These are phyloP conservation scores for Melanostoma mellinum DNA, from an alignment of 2,888 invertebrate genomes.

Conservation along the genomic window DNA sequence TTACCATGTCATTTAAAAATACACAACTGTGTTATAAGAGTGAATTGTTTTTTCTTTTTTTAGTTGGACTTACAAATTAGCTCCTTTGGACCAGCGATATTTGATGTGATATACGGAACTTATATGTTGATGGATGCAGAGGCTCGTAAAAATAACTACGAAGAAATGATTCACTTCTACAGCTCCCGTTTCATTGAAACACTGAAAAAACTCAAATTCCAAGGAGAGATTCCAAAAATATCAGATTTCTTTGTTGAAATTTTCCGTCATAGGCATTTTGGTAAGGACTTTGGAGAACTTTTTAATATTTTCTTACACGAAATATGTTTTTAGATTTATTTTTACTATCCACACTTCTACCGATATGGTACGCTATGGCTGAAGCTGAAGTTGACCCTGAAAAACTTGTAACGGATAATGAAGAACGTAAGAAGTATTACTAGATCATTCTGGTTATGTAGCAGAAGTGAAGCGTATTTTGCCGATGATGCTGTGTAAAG, in stretches of 20 bases:
- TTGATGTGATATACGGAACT: slow-evolving; percentile 75
- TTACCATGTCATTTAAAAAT: no score
- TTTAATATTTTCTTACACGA: background rate
- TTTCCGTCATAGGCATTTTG: slow-evolving; percentile 69
- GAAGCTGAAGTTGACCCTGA: background rate
- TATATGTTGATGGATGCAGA: slow-evolving; percentile 74
- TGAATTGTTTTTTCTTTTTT: background rate
- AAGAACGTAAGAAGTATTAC: background rate
- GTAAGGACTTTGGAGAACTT: slow-evolving; percentile 54
- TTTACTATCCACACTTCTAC: slow-evolving; percentile 73
- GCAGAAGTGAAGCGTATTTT: slow-evolving; percentile 19
- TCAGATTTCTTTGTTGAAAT: slow-evolving; percentile 72
- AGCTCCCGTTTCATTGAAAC: slow-evolving; percentile 73
- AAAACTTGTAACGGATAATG: slow-evolving; percentile 10
- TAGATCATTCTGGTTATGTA: slow-evolving; percentile 5
- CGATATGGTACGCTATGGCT: slow-evolving; percentile 67
- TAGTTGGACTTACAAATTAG: slow-evolving; percentile 76
- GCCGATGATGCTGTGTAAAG: slow-evolving; percentile 20
- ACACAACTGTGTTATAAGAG: no score
- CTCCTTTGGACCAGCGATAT: slow-evolving; percentile 72
- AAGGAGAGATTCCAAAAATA: slow-evolving; percentile 73
- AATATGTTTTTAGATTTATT: slow-evolving; percentile 72
- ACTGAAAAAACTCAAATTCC: slow-evolving; percentile 73
- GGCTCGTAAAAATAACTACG: slow-evolving; percentile 67
- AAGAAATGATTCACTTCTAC: slow-evolving; percentile 75